Conservation (phyloP, 2,113 vertebrate genomes). For the Butorides virescens region DNA sequence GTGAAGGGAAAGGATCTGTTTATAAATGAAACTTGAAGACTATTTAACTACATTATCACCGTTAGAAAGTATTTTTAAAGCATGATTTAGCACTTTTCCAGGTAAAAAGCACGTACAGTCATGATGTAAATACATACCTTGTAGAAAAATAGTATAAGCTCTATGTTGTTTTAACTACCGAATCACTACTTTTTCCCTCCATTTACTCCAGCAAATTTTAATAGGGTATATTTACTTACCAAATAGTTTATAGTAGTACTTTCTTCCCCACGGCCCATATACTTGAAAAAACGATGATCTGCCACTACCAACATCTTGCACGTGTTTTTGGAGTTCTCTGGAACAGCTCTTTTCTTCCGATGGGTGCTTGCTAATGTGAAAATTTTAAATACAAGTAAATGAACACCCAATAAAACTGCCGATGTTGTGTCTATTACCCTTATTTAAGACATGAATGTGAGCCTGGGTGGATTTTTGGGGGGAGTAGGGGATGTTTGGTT, state of each 20-base stretch:
- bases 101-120: not conserved
- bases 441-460: not conserved
- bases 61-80: not conserved
- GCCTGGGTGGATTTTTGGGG: not conserved
- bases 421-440: not conserved
- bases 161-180: not conserved
- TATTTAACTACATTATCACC: not conserved
- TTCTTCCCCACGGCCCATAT: slow-evolving; percentile 95
- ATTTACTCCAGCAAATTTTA: not conserved
- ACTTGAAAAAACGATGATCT: slow-evolving; percentile 91
- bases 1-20: not conserved
- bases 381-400: slow-evolving; percentile 44
- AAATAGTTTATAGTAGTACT: slow-evolving; percentile 97
- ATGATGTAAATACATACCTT: not conserved
- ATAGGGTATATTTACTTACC: slow-evolving; percentile 65
- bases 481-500: not conserved
- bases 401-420: not conserved
- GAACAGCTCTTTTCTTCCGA: slow-evolving; percentile 76
- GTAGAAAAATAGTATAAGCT: not conserved
- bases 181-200: not conserved
- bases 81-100: not conserved
- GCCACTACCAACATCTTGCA: slow-evolving; percentile 94
- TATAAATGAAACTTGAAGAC: not conserved
- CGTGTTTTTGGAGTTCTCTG: slow-evolving; percentile 86
- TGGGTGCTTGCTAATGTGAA: slow-evolving; percentile 60